phyloP scores from a whole-genome alignment of 1,140 invertebrate species.

The Protaetia brevitarsis region DNA sequence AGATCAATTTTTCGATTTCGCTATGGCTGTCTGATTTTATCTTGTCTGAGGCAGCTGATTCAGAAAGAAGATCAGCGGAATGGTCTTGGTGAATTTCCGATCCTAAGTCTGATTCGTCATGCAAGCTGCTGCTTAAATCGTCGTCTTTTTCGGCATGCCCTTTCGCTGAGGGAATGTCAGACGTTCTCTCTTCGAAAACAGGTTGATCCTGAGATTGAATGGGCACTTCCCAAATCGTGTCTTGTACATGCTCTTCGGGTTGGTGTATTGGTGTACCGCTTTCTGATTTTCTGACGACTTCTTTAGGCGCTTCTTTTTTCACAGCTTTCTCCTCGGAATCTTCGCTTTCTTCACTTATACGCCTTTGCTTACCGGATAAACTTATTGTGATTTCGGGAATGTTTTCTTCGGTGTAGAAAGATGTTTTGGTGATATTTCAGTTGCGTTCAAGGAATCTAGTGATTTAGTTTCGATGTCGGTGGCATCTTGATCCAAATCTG shows the following conservation, averaged over 20 bases:
- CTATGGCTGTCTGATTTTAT: constrained; percentile 44
- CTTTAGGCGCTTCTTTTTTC: constrained; percentile 23
- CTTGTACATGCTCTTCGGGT: constrained; percentile 57
- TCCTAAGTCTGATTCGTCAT: constrained; percentile 45
- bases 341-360: constrained; percentile 47
- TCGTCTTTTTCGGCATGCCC: constrained; percentile 44
- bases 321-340: constrained; percentile 32
- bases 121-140: constrained; percentile 38
- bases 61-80: too few species aligned
- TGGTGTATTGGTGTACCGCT: constrained; percentile 52
- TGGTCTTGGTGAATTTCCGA: constrained; percentile 47
- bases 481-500: constrained; percentile 46
- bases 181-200: constrained; percentile 39
- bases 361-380: constrained; percentile 43
- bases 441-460: constrained; percentile 31
- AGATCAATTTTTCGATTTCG: constrained; percentile 46
- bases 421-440: constrained; percentile 33
- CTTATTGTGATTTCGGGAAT: constrained; percentile 47
- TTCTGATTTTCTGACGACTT: constrained; percentile 26
- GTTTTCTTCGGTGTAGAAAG: constrained; percentile 32
- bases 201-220: constrained; percentile 51
- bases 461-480: constrained; percentile 44
- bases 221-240: constrained; percentile 64
- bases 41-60: constrained; percentile 42
- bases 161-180: constrained; percentile 29